Percentiles rank a stretch among this genome's conserved stretches.
Evolutionary conservation across 2,888 invertebrate genomes (phyloP).

Genomic region (Meliscaeva auricollis): DNA sequence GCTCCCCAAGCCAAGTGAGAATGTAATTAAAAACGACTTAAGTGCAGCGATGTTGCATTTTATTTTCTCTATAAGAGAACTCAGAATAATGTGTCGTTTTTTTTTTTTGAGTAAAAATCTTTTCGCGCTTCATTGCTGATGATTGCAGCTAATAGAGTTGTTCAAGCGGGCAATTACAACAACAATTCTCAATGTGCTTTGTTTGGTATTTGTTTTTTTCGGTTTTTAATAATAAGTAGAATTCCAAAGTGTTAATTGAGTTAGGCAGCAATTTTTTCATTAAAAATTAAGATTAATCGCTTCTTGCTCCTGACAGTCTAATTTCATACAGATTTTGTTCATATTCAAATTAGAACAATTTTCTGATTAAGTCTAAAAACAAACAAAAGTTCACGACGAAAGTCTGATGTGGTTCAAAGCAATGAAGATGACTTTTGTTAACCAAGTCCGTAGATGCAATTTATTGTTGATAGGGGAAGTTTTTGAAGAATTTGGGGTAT

Average conservation of each 20-base stretch:
- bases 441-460: too few relatives aligned
- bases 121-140: constrained; percentile 64
- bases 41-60: constrained; percentile 20
- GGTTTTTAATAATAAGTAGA: not conserved
- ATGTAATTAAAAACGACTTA: constrained; percentile 58
- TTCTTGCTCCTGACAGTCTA: constrained; percentile 7
- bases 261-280: constrained; percentile 58
- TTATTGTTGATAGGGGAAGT: too few relatives aligned
- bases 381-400: not conserved
- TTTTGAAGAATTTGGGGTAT: too few relatives aligned
- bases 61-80: not conserved
- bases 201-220: not conserved
- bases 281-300: constrained; percentile 50
- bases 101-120: constrained; percentile 48
- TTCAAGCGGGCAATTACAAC: constrained; percentile 50
- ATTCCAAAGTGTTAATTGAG: constrained; percentile 67
- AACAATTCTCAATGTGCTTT: constrained; percentile 6
- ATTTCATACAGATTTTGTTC: not conserved
- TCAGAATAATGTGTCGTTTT: constrained; percentile 9
- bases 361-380: not conserved
- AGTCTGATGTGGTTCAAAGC: not conserved
- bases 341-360: constrained; percentile 39
- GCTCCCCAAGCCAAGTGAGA: constrained; percentile 4
- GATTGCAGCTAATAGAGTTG: constrained; percentile 62
- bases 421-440: too few relatives aligned